phyloP scores from a whole-genome alignment of 2,888 invertebrate genomes.

The Eubasilissa splendida region DNA sequence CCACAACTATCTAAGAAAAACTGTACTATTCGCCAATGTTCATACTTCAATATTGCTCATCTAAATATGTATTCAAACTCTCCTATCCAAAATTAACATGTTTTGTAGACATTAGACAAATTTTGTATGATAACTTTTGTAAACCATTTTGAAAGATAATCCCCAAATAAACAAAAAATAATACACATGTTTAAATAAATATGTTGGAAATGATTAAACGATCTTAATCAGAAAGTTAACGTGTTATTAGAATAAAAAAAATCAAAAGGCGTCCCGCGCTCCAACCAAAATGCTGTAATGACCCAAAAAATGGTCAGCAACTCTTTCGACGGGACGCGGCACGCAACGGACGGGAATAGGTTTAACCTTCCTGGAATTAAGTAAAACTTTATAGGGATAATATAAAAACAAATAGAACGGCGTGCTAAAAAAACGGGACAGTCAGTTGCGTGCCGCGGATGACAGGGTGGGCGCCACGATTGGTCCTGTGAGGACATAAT shows the following conservation, averaged over 20 bases:
- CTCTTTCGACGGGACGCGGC: slow-evolving; percentile 12
- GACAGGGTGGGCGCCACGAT: slow-evolving; percentile 11
- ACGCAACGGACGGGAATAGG: slow-evolving; percentile 22
- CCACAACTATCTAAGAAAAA: too few relatives aligned
- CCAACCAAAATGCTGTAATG: not conserved
- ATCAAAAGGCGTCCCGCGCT: not conserved
- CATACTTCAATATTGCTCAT: too few relatives aligned
- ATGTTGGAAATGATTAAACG: too few relatives aligned
- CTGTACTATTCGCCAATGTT: too few relatives aligned
- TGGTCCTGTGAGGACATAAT: slow-evolving; percentile 6
- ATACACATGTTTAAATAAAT: too few relatives aligned
- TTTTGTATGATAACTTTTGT: too few relatives aligned
- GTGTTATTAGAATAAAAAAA: slow-evolving; percentile 10
- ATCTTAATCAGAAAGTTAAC: not conserved
- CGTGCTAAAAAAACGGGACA: slow-evolving; percentile 28
- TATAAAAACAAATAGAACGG: slow-evolving; percentile 27
- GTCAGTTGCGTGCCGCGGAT: slow-evolving; percentile 1
- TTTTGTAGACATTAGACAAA: too few relatives aligned
- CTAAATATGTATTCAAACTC: too few relatives aligned
- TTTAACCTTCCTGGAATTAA: slow-evolving; percentile 40
- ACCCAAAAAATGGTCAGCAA: not conserved
- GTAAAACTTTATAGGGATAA: slow-evolving; percentile 38
- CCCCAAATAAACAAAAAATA: too few relatives aligned
- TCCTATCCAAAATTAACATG: too few relatives aligned
- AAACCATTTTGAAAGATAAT: too few relatives aligned